Evolutionary conservation across 1,140 invertebrate species (phyloP), one percentile per base, ranked within the genome.

Genomic region (Gryon sp.): DNA sequence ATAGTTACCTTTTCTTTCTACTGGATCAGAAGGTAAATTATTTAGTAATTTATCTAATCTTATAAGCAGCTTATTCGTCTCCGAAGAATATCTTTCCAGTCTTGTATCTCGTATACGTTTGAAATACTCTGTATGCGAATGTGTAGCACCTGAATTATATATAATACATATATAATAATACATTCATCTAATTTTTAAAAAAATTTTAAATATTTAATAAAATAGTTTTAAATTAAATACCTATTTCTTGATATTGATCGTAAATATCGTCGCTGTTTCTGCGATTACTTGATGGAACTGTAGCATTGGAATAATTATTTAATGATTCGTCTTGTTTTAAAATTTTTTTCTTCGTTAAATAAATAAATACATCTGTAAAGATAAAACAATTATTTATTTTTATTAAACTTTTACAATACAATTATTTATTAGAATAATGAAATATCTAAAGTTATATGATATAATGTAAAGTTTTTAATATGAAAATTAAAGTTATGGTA

Each of bases 31-130:
- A 6, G 96, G 95, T 84, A 95, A 92, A 83, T 97, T 95, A 75
- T 91, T 90, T 4, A 99, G 90, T 68, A 99, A 89, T 87, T 97
- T 98, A 89, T 99, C 96, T 76, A 99, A 85, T 80, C 98, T 91
- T 80, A 99, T 98, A 20, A 99, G 90, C 11, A 99, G 88, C 86
- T 98, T 99, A 87, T 99, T 99, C 1, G 97, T 99, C 89, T 98
- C 96, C 16, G 95, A 93, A 0, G 97, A 95, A 88, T 95, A 96
- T 83, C 95, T 91, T 88, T 98, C 96, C 63, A 98, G 89, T 77
- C 93, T 89, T 1, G 90, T 86, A 80, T 93, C 93, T 81, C 95
- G 87, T 57, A 95, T 90, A 20, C 91, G 91, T 85, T 94, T 95
- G 84, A 97, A 98, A 84, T 93, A 93, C 46, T 93, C 92, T 6